Conservation (phyloP, 1,140 invertebrate genomes). For the Goniozus legneri region DNA sequence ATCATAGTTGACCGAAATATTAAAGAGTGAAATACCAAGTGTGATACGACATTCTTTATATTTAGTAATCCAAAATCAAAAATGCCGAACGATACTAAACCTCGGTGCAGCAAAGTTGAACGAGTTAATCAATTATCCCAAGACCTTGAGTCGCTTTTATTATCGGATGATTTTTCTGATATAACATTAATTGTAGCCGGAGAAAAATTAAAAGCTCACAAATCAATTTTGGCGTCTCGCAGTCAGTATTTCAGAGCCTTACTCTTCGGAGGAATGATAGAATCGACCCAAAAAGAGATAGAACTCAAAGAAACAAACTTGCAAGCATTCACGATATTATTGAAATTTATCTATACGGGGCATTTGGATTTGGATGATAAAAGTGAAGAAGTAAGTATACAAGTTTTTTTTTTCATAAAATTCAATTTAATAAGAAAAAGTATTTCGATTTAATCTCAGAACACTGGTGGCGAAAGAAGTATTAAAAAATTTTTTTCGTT, state of each 20-base stretch:
- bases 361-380: conserved; percentile 81
- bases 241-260: conserved; percentile 93
- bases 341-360: conserved; percentile 95
- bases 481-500: too few species aligned
- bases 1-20: too few species aligned
- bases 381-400: conserved; percentile 54
- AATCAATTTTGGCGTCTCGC: conserved; percentile 85
- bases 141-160: conserved; percentile 70
- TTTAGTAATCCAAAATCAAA: too few species aligned
- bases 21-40: too few species aligned
- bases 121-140: conserved; percentile 19
- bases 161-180: conserved; percentile 88
- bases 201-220: conserved; percentile 80
- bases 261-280: conserved; percentile 87
- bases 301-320: conserved; percentile 81
- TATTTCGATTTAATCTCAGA: too few species aligned
- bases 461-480: too few species aligned
- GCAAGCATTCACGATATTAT: conserved; percentile 82
- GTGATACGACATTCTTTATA: too few species aligned
- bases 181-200: conserved; percentile 85
- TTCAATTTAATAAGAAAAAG: conserved; percentile 4
- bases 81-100: conserved; percentile 21
- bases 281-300: conserved; percentile 78
- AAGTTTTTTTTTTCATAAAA: not conserved
- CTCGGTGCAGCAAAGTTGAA: conserved; percentile 18